Evolutionary conservation across 2,797 vertebrate genomes (phyloP).

Genomic region (Allobates femoralis): DNA sequence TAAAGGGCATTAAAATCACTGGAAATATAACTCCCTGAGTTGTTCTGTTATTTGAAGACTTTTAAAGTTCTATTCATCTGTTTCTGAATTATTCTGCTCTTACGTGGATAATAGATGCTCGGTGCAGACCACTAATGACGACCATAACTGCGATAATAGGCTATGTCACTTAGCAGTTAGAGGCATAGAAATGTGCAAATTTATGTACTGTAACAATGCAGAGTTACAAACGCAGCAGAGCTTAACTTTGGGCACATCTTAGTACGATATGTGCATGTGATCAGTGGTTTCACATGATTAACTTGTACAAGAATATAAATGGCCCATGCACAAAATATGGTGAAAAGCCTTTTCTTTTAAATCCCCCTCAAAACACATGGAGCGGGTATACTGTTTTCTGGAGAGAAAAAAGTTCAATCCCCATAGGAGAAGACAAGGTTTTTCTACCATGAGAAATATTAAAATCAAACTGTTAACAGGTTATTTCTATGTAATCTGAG

Average conservation of each 20-base stretch:
- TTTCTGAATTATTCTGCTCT: background rate
- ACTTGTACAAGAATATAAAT: too few species aligned
- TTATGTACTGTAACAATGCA: background rate
- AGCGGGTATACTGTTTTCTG: too few species aligned
- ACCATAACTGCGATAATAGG: background rate
- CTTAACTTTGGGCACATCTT: background rate
- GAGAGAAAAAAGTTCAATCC: too few species aligned
- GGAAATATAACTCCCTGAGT: constrained; percentile 4
- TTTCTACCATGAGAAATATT: too few species aligned
- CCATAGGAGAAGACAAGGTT: too few species aligned
- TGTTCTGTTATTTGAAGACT: constrained; percentile 1
- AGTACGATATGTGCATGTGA: background rate
- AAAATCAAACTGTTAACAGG: too few species aligned
- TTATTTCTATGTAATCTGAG: too few species aligned
- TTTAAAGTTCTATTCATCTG: background rate
- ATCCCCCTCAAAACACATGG: too few species aligned
- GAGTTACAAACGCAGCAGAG: background rate
- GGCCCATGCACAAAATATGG: too few species aligned
- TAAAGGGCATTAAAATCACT: background rate
- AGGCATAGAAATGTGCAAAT: background rate
- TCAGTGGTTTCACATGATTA: too few species aligned
- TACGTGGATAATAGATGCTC: background rate
- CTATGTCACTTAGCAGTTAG: background rate
- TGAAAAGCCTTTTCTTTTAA: too few species aligned
- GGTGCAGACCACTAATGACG: background rate